Evolutionary conservation across 2,113 vertebrate genomes (phyloP).

Genomic region (Sigmodon hispidus): DNA sequence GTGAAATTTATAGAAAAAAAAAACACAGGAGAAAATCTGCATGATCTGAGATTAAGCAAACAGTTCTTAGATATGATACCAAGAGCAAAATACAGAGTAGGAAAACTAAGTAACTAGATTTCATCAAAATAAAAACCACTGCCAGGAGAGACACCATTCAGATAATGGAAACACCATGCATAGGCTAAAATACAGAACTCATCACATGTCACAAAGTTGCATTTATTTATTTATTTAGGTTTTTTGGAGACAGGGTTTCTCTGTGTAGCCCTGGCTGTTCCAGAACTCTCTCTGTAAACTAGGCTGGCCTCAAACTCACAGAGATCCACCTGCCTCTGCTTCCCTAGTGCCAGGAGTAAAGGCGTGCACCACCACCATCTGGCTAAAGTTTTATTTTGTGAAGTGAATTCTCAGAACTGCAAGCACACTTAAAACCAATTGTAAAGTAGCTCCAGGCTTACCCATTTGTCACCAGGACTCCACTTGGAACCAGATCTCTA

Average conservation of each 20-base stretch:
- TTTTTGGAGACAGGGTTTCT: too few species aligned
- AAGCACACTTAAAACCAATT: constrained; percentile 31
- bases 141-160: not conserved
- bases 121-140: constrained; percentile 32
- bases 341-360: too few species aligned
- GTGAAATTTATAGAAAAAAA: not conserved
- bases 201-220: constrained; percentile 54
- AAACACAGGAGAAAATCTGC: constrained; percentile 42
- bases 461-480: constrained; percentile 97
- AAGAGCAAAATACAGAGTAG: constrained; percentile 10
- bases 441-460: constrained; percentile 80
- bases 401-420: not conserved
- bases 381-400: constrained; percentile 41
- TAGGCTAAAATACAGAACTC: not conserved
- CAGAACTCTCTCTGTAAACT: too few species aligned
- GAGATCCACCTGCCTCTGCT: too few species aligned
- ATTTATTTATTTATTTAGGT: too few species aligned
- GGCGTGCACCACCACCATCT: too few species aligned
- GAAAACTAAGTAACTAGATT: not conserved
- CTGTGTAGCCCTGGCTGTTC: too few species aligned
- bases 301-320: too few species aligned
- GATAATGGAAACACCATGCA: not conserved
- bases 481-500: constrained; percentile 93
- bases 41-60: constrained; percentile 35
- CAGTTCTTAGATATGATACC: constrained; percentile 22